A percentile compares a stretch with the other conserved stretches of the same genome.
Evolutionary conservation across 2,797 vertebrate species (phyloP).

Genomic region (Kryptolebias ocellatus): DNA sequence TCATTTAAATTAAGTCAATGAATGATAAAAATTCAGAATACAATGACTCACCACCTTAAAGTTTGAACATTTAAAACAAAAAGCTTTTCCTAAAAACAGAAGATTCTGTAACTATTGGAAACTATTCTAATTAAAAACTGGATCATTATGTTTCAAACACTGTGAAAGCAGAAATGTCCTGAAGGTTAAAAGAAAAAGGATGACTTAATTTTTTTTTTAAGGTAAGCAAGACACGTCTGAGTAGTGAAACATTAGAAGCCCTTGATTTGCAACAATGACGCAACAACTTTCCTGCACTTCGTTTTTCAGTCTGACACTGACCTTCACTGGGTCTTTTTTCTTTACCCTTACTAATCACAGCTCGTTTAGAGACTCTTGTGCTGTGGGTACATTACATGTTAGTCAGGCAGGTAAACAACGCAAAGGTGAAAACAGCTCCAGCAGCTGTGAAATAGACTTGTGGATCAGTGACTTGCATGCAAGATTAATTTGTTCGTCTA

Average conservation of each 20-base stretch:
- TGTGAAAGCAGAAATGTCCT: not conserved
- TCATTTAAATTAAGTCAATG: too few species aligned
- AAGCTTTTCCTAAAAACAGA: not conserved
- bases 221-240: not conserved
- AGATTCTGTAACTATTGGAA: not conserved
- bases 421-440: not conserved
- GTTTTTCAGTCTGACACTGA: conserved; percentile 9
- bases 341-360: conserved; percentile 3
- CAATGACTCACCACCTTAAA: too few species aligned
- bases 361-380: not conserved
- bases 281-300: not conserved
- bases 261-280: conserved; percentile 3
- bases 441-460: not conserved
- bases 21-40: too few species aligned
- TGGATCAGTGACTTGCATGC: not conserved
- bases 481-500: too few species aligned
- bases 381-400: not conserved
- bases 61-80: too few species aligned
- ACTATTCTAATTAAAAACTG: conserved; percentile 1
- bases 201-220: not conserved
- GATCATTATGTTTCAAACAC: conserved; percentile 2
- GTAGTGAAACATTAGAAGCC: not conserved
- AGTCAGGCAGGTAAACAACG: not conserved
- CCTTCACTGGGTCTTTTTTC: not conserved
- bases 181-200: not conserved